A percentile compares a stretch with the other conserved stretches of the same genome.
phyloP scores from a whole-genome alignment of 2,888 invertebrate genomes.

The Ectropis crepuscularia region DNA sequence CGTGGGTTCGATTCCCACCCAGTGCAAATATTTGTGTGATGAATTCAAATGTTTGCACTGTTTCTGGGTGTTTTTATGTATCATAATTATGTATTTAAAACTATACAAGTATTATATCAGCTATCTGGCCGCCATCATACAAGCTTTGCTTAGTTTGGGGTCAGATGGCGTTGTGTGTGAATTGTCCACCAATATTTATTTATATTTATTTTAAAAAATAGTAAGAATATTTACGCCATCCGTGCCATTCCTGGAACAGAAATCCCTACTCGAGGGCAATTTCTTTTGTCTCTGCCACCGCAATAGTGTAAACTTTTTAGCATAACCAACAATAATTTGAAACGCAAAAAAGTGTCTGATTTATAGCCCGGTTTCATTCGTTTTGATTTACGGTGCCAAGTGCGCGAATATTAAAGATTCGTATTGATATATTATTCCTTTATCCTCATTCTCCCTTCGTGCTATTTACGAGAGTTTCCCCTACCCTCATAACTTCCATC shows the following conservation, averaged over 20 bases:
- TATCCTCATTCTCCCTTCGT: slow-evolving; percentile 79
- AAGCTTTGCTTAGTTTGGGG: too few relatives aligned
- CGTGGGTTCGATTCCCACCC: too few relatives aligned
- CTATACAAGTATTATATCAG: too few relatives aligned
- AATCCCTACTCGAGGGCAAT: neutral
- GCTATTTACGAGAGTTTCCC: slow-evolving; percentile 81
- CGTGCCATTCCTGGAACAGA: slow-evolving; percentile 4
- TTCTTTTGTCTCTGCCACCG: slow-evolving; percentile 30
- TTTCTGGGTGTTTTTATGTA: too few relatives aligned
- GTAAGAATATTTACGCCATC: too few relatives aligned
- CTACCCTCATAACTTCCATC: slow-evolving; percentile 81
- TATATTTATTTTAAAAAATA: too few relatives aligned
- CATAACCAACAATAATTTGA: slow-evolving; percentile 53
- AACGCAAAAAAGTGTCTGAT: slow-evolving; percentile 68
- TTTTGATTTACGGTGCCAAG: slow-evolving; percentile 78
- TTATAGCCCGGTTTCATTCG: slow-evolving; percentile 78
- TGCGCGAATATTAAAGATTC: slow-evolving; percentile 84
- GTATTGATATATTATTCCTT: slow-evolving; percentile 85
- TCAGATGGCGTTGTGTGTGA: too few relatives aligned
- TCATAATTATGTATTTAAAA: too few relatives aligned
- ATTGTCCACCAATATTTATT: too few relatives aligned
- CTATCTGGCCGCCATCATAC: too few relatives aligned
- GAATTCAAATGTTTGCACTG: too few relatives aligned
- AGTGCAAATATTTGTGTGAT: too few relatives aligned
- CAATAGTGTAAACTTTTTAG: slow-evolving; percentile 35